These are phyloP conservation scores for Etheostoma perlongum DNA, from an alignment of 2,797 vertebrate genomes.

Conservation along the genomic window DNA sequence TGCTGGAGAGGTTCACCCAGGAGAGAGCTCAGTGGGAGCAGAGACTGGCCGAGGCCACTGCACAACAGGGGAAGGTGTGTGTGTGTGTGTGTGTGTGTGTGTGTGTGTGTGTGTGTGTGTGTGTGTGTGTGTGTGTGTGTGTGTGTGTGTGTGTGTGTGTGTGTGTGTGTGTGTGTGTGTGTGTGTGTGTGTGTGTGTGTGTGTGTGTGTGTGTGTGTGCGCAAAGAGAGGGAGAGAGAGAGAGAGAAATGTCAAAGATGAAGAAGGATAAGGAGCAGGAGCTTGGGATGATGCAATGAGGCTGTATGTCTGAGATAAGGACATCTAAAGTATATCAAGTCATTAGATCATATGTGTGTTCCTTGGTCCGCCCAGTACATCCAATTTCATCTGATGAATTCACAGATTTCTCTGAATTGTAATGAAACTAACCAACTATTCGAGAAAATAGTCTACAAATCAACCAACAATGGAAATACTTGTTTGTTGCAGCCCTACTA, in stretches of 20 bases:
- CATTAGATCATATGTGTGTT: not conserved
- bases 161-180: no score
- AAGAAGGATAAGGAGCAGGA: not conserved
- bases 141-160: no score
- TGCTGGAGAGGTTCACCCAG: constrained; percentile 92
- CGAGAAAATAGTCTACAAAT: no score
- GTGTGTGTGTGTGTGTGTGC: no score
- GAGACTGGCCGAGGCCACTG: constrained; percentile 86
- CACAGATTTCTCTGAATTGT: not conserved
- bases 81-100: not conserved
- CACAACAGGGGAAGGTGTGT: constrained; percentile 84
- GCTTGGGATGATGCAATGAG: constrained; percentile 9
- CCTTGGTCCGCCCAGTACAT: not conserved
- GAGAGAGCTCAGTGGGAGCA: constrained; percentile 94
- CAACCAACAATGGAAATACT: no score
- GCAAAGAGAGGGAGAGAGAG: not conserved
- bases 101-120: not conserved
- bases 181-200: no score
- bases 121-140: not conserved
- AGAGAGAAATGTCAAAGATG: constrained; percentile 34
- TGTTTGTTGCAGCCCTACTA: no score
- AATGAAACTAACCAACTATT: not conserved
- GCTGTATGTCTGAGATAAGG: constrained; percentile 22
- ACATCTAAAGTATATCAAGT: not conserved
- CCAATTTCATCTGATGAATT: not conserved